These are phyloP conservation scores for Daubentonia madagascariensis DNA, from an alignment of 2,113 vertebrate species.

Conservation along the genomic window DNA sequence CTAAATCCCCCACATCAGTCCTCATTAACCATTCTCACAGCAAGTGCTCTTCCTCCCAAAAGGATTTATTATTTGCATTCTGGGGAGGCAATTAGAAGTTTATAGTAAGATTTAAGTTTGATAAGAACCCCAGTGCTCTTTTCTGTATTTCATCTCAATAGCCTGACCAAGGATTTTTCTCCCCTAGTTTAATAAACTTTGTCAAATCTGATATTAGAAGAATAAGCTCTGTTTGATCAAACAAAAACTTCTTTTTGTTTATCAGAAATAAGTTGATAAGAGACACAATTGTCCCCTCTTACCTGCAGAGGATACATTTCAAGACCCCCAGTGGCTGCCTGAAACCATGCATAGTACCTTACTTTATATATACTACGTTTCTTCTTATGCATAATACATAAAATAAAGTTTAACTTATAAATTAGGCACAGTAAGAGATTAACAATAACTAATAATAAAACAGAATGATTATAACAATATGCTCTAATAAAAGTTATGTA, in stretches of 20 bases:
- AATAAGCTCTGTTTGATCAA: background rate
- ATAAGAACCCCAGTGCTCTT: background rate
- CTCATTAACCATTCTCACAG: conserved; percentile 28
- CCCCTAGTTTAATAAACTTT: background rate
- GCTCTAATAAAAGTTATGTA: background rate
- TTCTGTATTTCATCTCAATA: conserved; percentile 8
- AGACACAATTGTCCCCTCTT: background rate
- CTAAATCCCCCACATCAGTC: background rate
- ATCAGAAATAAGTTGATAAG: background rate
- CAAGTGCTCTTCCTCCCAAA: background rate
- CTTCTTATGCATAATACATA: background rate
- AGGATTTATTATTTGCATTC: conserved; percentile 40
- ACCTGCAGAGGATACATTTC: background rate
- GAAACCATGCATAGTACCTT: background rate
- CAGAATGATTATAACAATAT: background rate
- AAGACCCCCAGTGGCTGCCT: background rate
- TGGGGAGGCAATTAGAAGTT: conserved; percentile 48
- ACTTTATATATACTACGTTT: background rate
- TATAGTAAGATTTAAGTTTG: conserved; percentile 47
- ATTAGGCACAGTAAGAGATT: background rate
- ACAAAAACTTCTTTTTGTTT: background rate
- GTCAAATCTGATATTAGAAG: background rate
- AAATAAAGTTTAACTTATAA: background rate
- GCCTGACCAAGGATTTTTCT: background rate
- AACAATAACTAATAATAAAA: background rate